Evolutionary conservation across 2,797 vertebrate species (phyloP).

Genomic region (Falco columbarius): DNA sequence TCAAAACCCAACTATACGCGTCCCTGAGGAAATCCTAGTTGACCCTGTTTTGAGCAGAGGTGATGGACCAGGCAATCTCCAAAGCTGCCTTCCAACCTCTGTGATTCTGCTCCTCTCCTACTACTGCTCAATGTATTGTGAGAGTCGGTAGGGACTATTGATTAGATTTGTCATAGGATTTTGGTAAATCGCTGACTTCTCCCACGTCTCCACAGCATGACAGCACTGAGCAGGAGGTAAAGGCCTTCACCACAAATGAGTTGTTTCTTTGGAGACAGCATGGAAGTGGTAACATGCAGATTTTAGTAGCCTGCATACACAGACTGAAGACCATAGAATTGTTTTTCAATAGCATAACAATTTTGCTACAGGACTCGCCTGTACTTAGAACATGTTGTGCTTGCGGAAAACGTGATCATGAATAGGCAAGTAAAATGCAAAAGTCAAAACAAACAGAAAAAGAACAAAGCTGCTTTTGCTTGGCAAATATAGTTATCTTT

Average conservation of each 20-base stretch:
- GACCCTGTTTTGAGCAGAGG: not conserved
- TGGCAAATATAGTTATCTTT: not conserved
- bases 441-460: not conserved
- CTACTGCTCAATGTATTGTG: rapidly evolving
- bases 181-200: not conserved
- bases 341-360: not conserved
- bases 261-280: not conserved
- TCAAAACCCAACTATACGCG: not conserved
- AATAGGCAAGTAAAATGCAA: not conserved
- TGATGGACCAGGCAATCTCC: not conserved
- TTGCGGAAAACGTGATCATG: not conserved
- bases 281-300: rapidly evolving
- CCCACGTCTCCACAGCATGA: not conserved
- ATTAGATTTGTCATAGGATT: not conserved
- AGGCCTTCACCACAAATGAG: not conserved
- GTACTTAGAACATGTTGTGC: not conserved
- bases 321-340: not conserved
- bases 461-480: not conserved
- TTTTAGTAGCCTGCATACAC: not conserved
- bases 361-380: not conserved
- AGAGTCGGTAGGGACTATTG: not conserved
- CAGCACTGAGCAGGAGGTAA: not conserved
- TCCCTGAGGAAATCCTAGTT: not conserved
- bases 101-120: not conserved
- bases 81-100: rapidly evolving